Evolutionary conservation across 2,888 invertebrate species (phyloP), one percentile per base, ranked within the genome.

Genomic region (Synergus gifuensis): DNA sequence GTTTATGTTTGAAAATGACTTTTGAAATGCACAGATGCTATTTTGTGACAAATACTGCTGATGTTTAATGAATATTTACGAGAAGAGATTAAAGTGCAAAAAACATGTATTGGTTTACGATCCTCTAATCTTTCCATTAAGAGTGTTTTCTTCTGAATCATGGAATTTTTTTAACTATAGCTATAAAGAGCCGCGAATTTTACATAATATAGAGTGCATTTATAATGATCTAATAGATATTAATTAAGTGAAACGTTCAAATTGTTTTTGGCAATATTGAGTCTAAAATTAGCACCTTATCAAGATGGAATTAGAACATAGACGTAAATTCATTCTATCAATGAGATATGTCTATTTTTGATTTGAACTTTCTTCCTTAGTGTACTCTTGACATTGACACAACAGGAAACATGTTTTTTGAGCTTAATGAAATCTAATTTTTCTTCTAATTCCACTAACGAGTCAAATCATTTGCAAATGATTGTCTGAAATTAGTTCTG

Each of bases 341-440:
- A 16, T 28, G 4, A n/a, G 28, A 54, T 49, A 9, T 62, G 9
- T 73, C 16, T 28, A 73, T 54, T n/a, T 16, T 36, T 36, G 11
- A 36, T 40, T 73, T 36, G n/a, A 11, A 54, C 54, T 73, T 49
- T 69, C 28, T 49, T 69, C 28, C 16, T 28, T 18, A 49, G 28
- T 16, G 42, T 22, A 44, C 9, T 69, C 28, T 28, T 49, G 69
- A 69, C n/a, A 69, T 69, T 69, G 28, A 9, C 49, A 49, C 49
- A 16, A 66, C 18, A 66, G n/a, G 66, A 44, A 66, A 44, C 18
- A 28, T 46, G 1, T 22, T 62, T 67, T 46, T 8, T 14, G 3
- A 46, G 44, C 22, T 67, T 69, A 69, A 69, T 36, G 49, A 28
- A 28, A 46, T 12, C 16, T 69, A 16, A 69, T 69, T 69, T 69